Base-by-base conservation (phyloP, 2,888 invertebrate genomes). In the Ophonus ardosiacus region DNA sequence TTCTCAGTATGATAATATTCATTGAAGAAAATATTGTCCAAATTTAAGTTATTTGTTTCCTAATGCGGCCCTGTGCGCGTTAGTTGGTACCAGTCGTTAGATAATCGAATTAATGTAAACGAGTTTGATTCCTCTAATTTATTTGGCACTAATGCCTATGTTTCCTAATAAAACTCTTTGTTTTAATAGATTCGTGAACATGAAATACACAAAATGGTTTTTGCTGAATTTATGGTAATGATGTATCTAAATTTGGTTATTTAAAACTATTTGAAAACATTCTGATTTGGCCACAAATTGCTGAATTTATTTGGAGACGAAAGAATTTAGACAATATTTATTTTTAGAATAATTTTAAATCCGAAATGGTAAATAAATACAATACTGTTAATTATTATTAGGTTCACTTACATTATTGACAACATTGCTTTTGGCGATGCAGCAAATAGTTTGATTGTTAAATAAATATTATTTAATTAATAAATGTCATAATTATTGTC, bases 81-180 rank as follows among this genome's bases (percentile, higher is more conserved):
- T 31, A 38, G 15, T 38, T n/a, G 68, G 24, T 38, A 38, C 68
- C 68, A 68, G 31, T 68, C 68, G 68, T 24, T 68, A 68, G 68
- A 68, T 68, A 68, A 68, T 68, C 68, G 68, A 68, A 74, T 74
- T 68, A 51, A 74, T 74, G 74, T 74, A 74, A 51, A 74, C 74
- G 51, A 74, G 74, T 51, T 74, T 43, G 74, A 74, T 15, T 51
- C 51, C 43, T 18, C 18, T 24, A 74, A 74, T 74, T 74, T 74
- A 74, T 74, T 74, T 74, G 74, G 21, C 74, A 74, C 43, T 51
- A 74, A 74, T 74, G 13, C 43, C 13, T 68, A 38, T 74, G 74
- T 74, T 74, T 74, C 18, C 74, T 74, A 74, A 74, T 74, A 74
- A 74, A 74, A 74, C 51, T 74, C 74, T 74, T 74, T 74, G 74